Conservation (phyloP, 2,113 vertebrate genomes). For the Circaetus gallicus region DNA sequence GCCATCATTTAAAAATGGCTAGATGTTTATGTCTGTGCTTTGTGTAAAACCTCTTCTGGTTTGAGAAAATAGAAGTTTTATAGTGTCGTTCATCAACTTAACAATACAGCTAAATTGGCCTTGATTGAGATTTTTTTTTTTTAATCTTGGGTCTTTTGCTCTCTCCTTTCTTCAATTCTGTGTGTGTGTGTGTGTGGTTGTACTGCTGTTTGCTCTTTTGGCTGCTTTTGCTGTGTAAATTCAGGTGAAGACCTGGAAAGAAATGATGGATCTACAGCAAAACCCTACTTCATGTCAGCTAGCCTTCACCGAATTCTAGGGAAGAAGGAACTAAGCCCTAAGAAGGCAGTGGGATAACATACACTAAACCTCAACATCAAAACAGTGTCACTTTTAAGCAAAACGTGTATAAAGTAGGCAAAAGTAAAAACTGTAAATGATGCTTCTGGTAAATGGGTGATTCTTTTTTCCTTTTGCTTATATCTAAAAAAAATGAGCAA, state of each 20-base stretch:
- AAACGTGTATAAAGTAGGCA: slow-evolving; percentile 48
- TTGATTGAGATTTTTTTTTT: slow-evolving; percentile 12
- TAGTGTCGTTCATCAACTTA: not conserved
- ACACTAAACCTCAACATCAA: not conserved
- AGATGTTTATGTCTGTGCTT: not conserved
- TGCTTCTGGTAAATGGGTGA: slow-evolving; percentile 62
- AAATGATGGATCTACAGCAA: slow-evolving; percentile 90
- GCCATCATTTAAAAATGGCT: not conserved
- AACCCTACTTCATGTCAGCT: slow-evolving; percentile 93
- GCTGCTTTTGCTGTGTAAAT: slow-evolving; percentile 39
- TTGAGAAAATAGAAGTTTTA: not conserved
- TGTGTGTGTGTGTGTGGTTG: not conserved
- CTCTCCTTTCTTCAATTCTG: slow-evolving; percentile 5
- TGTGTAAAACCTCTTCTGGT: not conserved
- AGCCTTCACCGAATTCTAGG: slow-evolving; percentile 88
- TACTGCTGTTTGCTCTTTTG: slow-evolving; percentile 26
- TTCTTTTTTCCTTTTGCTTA: slow-evolving; percentile 50
- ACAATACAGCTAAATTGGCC: not conserved
- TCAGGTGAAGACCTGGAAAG: slow-evolving; percentile 97
- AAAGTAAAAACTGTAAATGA: slow-evolving; percentile 57
- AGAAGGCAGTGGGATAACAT: slow-evolving; percentile 74
- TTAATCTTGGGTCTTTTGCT: slow-evolving; percentile 42
- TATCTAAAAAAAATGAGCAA: not conserved
- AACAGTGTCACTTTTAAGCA: slow-evolving; percentile 52
- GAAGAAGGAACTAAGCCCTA: slow-evolving; percentile 81